phyloP scores from a whole-genome alignment of 2,113 vertebrate genomes.

The Ondatra zibethicus region DNA sequence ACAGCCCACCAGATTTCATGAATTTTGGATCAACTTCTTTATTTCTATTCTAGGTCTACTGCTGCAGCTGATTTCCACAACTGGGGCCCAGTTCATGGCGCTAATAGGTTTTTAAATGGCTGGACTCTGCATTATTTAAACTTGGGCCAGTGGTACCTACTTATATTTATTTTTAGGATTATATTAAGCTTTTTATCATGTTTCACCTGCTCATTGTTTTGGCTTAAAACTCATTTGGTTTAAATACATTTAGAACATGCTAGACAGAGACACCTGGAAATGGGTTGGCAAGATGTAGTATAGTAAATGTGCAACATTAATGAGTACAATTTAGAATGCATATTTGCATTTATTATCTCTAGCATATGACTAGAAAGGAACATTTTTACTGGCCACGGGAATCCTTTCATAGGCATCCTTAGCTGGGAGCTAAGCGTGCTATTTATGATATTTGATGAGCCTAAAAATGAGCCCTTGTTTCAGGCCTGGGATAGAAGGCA shows the following conservation, averaged over 20 bases:
- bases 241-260: not conserved
- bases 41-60: constrained; percentile 31
- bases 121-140: constrained; percentile 1
- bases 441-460: not conserved
- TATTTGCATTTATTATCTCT: not conserved
- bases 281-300: not conserved
- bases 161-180: constrained; percentile 51
- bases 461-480: not conserved
- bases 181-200: constrained; percentile 13
- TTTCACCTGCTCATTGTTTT: not conserved
- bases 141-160: not conserved
- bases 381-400: not conserved
- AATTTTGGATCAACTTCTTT: constrained; percentile 41
- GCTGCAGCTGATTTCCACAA: not conserved
- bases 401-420: not conserved
- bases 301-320: not conserved
- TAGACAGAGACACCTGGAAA: not conserved
- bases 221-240: not conserved
- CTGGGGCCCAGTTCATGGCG: not conserved
- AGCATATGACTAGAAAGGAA: not conserved
- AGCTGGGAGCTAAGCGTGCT: not conserved
- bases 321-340: not conserved
- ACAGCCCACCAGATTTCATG: constrained; percentile 48
- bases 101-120: not conserved
- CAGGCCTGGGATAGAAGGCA: not conserved